These are phyloP conservation scores for Hycleus cichorii DNA, from an alignment of 1,140 invertebrate species.

Conservation along the genomic window DNA sequence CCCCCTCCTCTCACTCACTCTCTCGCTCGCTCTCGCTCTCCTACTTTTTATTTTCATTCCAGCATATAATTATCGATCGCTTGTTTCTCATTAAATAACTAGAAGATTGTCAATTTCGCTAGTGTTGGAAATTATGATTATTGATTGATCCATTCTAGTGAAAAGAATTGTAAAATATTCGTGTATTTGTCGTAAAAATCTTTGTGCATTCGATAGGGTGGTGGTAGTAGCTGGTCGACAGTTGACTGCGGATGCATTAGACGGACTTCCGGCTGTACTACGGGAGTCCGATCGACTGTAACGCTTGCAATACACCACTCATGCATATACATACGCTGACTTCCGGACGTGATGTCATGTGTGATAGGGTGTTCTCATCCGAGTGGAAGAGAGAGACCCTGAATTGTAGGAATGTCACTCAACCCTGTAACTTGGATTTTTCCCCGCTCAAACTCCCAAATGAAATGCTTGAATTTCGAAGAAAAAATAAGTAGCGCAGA, in stretches of 20 bases:
- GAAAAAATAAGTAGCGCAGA: too few relatives aligned
- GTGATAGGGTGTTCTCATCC: slow-evolving; percentile 36
- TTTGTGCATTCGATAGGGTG: slow-evolving; percentile 2
- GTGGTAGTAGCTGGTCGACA: slow-evolving; percentile 13
- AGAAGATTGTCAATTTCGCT: too few relatives aligned
- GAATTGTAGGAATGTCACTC: slow-evolving; percentile 17
- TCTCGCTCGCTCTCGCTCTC: too few relatives aligned
- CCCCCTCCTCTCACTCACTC: too few relatives aligned
- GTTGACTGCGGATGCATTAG: slow-evolving; percentile 40
- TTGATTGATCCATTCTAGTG: too few relatives aligned
- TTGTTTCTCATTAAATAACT: too few relatives aligned
- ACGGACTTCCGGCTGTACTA: slow-evolving; percentile 40
- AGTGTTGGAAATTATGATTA: too few relatives aligned
- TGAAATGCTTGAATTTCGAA: too few relatives aligned
- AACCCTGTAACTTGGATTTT: background rate
- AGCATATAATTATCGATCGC: too few relatives aligned
- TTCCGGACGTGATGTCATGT: slow-evolving; percentile 39
- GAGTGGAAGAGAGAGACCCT: slow-evolving; percentile 30
- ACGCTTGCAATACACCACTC: slow-evolving; percentile 36
- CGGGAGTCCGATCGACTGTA: slow-evolving; percentile 39
- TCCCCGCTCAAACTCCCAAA: too few relatives aligned
- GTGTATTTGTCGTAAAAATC: background rate
- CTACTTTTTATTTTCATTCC: too few relatives aligned
- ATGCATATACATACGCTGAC: slow-evolving; percentile 43
- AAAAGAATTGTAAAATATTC: too few relatives aligned